Percentiles rank a stretch among this genome's conserved stretches.
phyloP scores from a whole-genome alignment of 2,888 invertebrate genomes.

The Tethea ocularis region DNA sequence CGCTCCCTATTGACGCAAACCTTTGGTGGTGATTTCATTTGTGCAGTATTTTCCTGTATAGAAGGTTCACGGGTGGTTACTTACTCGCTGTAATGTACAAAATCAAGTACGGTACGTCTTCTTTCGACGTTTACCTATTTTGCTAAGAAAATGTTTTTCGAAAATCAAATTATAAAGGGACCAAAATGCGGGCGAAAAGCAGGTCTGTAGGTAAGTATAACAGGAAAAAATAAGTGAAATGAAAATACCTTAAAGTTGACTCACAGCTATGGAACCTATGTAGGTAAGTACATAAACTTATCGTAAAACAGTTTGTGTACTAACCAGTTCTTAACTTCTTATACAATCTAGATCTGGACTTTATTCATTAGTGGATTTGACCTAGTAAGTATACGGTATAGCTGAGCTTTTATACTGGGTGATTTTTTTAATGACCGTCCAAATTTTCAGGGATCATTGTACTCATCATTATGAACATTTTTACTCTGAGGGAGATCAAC shows the following conservation, averaged over 20 bases:
- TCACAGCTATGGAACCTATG: neutral
- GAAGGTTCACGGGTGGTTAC: neutral
- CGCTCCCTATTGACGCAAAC: constrained; percentile 6
- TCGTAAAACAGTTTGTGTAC: neutral
- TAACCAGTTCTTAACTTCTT: constrained; percentile 1
- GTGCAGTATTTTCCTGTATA: neutral
- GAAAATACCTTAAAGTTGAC: neutral
- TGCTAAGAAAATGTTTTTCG: too few species aligned
- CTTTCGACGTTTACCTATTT: too few species aligned
- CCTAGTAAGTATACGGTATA: neutral
- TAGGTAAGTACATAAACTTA: neutral
- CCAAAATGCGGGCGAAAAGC: too few species aligned
- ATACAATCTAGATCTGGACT: neutral
- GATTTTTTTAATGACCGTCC: too few species aligned
- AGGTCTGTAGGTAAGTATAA: neutral
- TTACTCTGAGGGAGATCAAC: too few species aligned
- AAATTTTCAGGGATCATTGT: too few species aligned
- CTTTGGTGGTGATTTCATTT: constrained; percentile 4
- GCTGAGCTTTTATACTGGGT: neutral
- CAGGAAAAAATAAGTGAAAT: neutral
- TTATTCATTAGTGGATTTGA: neutral
- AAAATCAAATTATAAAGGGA: too few species aligned
- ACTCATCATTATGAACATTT: too few species aligned
- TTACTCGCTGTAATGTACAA: neutral
- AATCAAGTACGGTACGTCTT: neutral